These are phyloP conservation scores for Collichthys lucidus DNA, from an alignment of 2,113 vertebrate species.

Conservation along the genomic window DNA sequence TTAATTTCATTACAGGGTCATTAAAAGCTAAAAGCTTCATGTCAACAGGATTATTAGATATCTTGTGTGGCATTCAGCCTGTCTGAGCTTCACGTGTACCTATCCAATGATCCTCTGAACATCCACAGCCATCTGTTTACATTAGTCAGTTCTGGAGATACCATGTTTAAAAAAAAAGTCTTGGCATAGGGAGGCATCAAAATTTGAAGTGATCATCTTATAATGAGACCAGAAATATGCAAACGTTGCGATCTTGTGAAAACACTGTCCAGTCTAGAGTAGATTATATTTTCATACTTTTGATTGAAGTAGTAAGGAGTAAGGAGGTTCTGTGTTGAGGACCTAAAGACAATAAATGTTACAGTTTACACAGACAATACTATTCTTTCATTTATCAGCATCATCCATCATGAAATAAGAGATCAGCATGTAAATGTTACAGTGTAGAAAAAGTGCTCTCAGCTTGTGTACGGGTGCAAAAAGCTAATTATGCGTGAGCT, in stretches of 20 bases:
- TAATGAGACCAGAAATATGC: neutral
- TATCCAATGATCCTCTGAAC: too few relatives aligned
- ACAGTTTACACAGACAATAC: too few relatives aligned
- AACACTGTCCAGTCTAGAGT: neutral
- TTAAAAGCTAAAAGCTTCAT: neutral
- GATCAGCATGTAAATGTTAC: constrained; percentile 27
- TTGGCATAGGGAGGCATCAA: neutral
- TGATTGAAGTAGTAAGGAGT: too few relatives aligned
- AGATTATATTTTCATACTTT: neutral
- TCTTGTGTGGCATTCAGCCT: neutral
- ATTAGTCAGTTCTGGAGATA: neutral
- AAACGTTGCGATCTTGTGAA: too few relatives aligned
- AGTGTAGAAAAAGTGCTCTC: neutral
- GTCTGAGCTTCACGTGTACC: neutral
- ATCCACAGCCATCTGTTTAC: too few relatives aligned
- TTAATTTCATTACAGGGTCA: neutral
- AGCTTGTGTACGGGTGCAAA: neutral
- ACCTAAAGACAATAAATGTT: too few relatives aligned
- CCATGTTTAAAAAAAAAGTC: neutral
- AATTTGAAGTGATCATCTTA: neutral
- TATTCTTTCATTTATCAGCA: neutral
- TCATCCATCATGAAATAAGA: constrained; percentile 11
- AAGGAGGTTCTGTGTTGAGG: too few relatives aligned
- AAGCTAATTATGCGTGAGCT: constrained; percentile 54
- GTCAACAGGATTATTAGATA: neutral